Percentiles rank a stretch among this genome's conserved stretches.
These are phyloP conservation scores for Magallana ariakensis DNA, from an alignment of 1,140 invertebrate species.

Conservation along the genomic window DNA sequence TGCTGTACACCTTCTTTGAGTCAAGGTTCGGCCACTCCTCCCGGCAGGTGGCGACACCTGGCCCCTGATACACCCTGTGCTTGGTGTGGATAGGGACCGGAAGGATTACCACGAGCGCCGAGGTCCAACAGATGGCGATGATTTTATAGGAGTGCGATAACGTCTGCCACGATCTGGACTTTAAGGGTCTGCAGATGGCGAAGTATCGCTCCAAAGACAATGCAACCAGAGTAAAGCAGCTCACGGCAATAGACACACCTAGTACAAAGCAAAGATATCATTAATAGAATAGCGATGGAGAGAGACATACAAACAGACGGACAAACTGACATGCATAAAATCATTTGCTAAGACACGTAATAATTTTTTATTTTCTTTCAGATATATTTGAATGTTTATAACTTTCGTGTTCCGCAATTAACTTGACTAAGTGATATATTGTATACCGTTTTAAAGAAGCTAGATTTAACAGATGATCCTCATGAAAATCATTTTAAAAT, in stretches of 20 bases:
- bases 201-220: conserved; percentile 95
- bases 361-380: too few relatives aligned
- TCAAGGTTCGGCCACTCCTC: conserved; percentile 69
- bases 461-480: too few relatives aligned
- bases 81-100: conserved; percentile 84
- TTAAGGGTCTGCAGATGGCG: conserved; percentile 91
- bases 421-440: too few relatives aligned
- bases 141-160: conserved; percentile 93
- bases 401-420: too few relatives aligned
- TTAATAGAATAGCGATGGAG: too few relatives aligned
- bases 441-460: too few relatives aligned
- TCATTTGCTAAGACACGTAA: too few relatives aligned
- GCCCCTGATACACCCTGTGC: conserved; percentile 61
- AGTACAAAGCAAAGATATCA: conserved; percentile 54
- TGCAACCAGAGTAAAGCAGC: conserved; percentile 94
- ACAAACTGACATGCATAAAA: too few relatives aligned
- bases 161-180: conserved; percentile 88
- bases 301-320: too few relatives aligned
- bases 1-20: conserved; percentile 86
- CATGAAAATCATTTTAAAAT: too few relatives aligned
- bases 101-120: conserved; percentile 78
- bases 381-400: too few relatives aligned
- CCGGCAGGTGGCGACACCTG: conserved; percentile 60
- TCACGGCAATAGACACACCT: conserved; percentile 92
- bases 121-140: conserved; percentile 70